A percentile compares a stretch with the other conserved stretches of the same genome.
Evolutionary conservation across 2,888 invertebrate genomes (phyloP).

Genomic region (Drosophila villosipedis): DNA sequence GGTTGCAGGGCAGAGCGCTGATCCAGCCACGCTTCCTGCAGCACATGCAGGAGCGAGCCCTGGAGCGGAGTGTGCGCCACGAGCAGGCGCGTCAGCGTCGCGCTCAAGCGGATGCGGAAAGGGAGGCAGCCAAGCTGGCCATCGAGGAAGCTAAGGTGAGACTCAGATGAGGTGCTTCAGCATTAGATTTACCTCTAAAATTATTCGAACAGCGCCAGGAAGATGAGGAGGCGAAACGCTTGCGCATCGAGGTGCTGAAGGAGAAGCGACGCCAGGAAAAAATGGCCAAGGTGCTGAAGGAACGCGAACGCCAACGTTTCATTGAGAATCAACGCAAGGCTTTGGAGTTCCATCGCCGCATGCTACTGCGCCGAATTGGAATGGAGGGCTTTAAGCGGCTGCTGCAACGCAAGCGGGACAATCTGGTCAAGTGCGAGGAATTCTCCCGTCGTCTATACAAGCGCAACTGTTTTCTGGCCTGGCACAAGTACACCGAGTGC

Average conservation of each 20-base stretch:
- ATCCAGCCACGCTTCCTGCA: constrained; percentile 89
- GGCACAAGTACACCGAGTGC: constrained; percentile 87
- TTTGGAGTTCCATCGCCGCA: constrained; percentile 84
- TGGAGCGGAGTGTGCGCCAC: constrained; percentile 87
- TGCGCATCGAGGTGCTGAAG: constrained; percentile 87
- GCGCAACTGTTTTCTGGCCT: constrained; percentile 86
- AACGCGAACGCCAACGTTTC: constrained; percentile 86
- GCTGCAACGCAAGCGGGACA: constrained; percentile 82
- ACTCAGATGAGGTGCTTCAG: neutral
- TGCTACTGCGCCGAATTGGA: constrained; percentile 82
- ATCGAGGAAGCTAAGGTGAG: constrained; percentile 85
- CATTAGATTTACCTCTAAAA: neutral
- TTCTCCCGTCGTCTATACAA: constrained; percentile 86
- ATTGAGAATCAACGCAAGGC: constrained; percentile 85
- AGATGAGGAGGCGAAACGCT: constrained; percentile 88
- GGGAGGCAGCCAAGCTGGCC: constrained; percentile 84
- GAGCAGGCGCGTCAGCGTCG: constrained; percentile 85
- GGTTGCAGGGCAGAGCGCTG: constrained; percentile 82
- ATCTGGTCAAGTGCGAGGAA: constrained; percentile 85
- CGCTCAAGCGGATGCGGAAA: constrained; percentile 83
- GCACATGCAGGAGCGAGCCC: constrained; percentile 90
- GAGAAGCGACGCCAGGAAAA: constrained; percentile 88
- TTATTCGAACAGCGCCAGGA: constrained; percentile 77
- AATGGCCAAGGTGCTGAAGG: constrained; percentile 87
- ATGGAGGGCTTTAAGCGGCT: constrained; percentile 83